Percentiles rank a stretch among this genome's conserved stretches.
Conservation (phyloP, 2,113 vertebrate genomes). For the Prunella himalayana region DNA sequence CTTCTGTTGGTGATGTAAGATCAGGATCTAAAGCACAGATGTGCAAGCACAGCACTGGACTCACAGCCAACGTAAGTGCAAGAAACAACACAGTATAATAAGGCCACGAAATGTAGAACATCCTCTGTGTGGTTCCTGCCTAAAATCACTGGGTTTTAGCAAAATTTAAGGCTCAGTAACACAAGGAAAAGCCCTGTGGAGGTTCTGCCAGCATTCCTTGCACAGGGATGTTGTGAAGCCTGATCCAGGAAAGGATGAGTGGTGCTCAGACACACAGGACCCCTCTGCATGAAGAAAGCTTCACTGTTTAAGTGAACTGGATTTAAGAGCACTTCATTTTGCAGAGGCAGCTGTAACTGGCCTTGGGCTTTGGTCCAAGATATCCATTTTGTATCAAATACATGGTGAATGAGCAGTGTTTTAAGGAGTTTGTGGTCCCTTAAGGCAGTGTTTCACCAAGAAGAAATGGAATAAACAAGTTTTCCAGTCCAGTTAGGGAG, state of each 20-base stretch:
- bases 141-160: background rate
- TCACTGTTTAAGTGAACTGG: background rate
- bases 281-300: background rate
- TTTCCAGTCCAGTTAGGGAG: background rate
- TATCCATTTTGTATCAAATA: background rate
- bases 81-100: background rate
- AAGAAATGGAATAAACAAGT: background rate
- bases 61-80: background rate
- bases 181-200: background rate
- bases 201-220: rapidly evolving
- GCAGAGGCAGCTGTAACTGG: slow-evolving; percentile 3
- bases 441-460: background rate
- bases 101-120: background rate
- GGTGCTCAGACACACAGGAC: background rate
- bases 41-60: background rate
- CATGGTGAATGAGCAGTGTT: background rate
- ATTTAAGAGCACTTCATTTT: background rate
- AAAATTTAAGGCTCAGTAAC: background rate
- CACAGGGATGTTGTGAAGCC: rapidly evolving
- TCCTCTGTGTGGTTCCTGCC: background rate
- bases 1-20: rapidly evolving
- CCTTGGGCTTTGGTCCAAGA: background rate
- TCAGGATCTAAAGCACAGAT: background rate
- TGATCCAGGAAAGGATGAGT: background rate
- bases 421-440: background rate